These are phyloP conservation scores for Galaxea fascicularis DNA, from an alignment of 92 coral and sea anemone genomes.

Conservation along the genomic window DNA sequence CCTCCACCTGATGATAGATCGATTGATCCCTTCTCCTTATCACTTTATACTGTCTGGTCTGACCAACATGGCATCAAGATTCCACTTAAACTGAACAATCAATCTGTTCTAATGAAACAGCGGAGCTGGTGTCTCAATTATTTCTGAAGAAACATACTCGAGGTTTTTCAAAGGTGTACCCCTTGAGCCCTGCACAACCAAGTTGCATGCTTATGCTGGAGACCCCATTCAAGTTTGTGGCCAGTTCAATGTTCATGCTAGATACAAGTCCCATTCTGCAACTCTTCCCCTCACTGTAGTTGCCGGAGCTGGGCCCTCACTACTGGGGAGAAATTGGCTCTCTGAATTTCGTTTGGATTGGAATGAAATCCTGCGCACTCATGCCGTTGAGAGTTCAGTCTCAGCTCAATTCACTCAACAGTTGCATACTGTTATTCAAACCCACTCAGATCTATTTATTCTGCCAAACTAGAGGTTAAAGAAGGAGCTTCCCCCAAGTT, in stretches of 20 bases:
- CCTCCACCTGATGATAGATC: conserved; percentile 1
- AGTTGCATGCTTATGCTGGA: conserved; percentile 56
- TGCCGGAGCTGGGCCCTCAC: conserved; percentile 66
- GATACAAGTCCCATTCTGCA: conserved; percentile 50
- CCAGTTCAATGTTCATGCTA: conserved; percentile 44
- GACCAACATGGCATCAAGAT: conserved; percentile 54
- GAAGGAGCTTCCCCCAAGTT: conserved; percentile 62
- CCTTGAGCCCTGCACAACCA: conserved; percentile 53
- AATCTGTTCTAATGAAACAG: not conserved
- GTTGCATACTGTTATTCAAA: conserved; percentile 46
- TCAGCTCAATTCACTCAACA: conserved; percentile 16
- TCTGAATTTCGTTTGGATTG: conserved; percentile 52
- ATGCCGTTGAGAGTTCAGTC: not conserved
- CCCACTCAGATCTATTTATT: conserved; percentile 49
- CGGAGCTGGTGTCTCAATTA: not conserved
- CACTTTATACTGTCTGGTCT: conserved; percentile 29
- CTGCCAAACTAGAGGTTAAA: conserved; percentile 59
- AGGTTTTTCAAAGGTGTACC: conserved; percentile 52
- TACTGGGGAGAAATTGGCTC: conserved; percentile 59
- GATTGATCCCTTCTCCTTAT: conserved; percentile 24
- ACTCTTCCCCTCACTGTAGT: conserved; percentile 54
- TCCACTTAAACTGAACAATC: conserved; percentile 3
- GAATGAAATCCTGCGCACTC: conserved; percentile 40
- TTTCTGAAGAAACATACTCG: not conserved
- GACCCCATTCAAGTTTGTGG: conserved; percentile 52